Evolutionary conservation across 1,140 invertebrate genomes (phyloP).

Genomic region (Drosophila arizonae): DNA sequence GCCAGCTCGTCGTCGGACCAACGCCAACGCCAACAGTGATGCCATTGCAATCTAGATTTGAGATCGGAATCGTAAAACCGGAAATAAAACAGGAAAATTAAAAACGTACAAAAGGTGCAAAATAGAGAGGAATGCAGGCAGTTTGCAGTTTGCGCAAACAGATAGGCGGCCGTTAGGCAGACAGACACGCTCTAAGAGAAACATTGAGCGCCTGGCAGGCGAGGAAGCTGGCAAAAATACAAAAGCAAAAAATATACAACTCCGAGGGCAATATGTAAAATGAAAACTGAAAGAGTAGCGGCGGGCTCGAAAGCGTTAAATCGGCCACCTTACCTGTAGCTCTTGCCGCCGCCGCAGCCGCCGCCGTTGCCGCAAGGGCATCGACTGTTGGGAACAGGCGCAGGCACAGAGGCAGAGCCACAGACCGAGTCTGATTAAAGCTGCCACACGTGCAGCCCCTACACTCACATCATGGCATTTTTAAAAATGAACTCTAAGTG

Average conservation of each 20-base stretch:
- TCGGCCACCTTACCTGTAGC: slow-evolving; percentile 19
- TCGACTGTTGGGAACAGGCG: slow-evolving; percentile 19
- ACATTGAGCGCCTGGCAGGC: slow-evolving; percentile 34
- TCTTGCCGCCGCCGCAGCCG: background rate
- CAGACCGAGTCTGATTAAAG: slow-evolving; percentile 47
- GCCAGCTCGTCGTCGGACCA: slow-evolving; percentile 18
- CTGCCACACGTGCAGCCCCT: slow-evolving; percentile 6
- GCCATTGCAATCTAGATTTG: slow-evolving; percentile 78
- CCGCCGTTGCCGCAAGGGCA: slow-evolving; percentile 30
- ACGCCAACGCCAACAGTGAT: slow-evolving; percentile 42
- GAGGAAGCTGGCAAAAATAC: slow-evolving; percentile 60
- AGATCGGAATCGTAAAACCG: slow-evolving; percentile 82
- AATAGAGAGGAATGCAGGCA: slow-evolving; percentile 53
- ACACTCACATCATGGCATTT: background rate
- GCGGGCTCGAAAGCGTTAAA: slow-evolving; percentile 41
- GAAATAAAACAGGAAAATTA: slow-evolving; percentile 83
- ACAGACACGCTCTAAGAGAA: slow-evolving; percentile 60
- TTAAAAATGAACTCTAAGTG: background rate
- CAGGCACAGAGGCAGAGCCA: background rate
- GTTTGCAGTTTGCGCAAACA: slow-evolving; percentile 65
- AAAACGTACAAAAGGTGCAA: slow-evolving; percentile 83
- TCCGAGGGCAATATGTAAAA: slow-evolving; percentile 79
- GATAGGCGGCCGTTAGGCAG: slow-evolving; percentile 53
- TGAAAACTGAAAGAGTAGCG: slow-evolving; percentile 61
- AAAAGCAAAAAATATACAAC: slow-evolving; percentile 67